These are phyloP conservation scores for Oryctes rhinoceros DNA, from an alignment of 1,140 invertebrate genomes.

Conservation along the genomic window DNA sequence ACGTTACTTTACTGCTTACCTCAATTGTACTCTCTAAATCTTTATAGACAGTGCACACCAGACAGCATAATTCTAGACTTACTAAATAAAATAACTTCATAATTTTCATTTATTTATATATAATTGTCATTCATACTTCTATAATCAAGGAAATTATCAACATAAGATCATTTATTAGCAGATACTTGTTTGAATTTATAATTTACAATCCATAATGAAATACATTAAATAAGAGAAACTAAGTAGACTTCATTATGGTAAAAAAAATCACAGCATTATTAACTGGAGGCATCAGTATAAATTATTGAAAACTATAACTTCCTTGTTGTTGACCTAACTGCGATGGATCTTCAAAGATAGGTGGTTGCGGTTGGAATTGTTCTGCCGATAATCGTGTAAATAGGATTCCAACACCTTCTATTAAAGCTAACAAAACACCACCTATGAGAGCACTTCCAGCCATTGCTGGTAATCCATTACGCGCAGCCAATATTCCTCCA, in stretches of 20 bases:
- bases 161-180: constrained; percentile 13
- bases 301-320: constrained; percentile 38
- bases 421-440: constrained; percentile 91
- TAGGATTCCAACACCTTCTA: constrained; percentile 96
- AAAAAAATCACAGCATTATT: neutral
- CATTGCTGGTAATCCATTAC: constrained; percentile 96
- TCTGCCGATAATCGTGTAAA: constrained; percentile 89
- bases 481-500: constrained; percentile 92
- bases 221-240: neutral
- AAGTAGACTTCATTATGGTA: neutral
- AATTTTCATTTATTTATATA: too few species aligned
- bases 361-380: constrained; percentile 83
- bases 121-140: too few species aligned
- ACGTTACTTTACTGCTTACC: too few species aligned
- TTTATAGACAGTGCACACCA: too few species aligned
- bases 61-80: neutral
- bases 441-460: constrained; percentile 94
- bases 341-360: constrained; percentile 76
- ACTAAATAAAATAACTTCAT: neutral
- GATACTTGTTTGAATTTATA: neutral
- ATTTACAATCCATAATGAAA: constrained; percentile 30
- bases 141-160: too few species aligned
- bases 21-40: too few species aligned
- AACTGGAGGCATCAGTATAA: neutral
- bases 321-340: constrained; percentile 45